A percentile compares a stretch with the other conserved stretches of the same genome.
Evolutionary conservation across 2,797 vertebrate species (phyloP).

Genomic region (Mastacembelus armatus): DNA sequence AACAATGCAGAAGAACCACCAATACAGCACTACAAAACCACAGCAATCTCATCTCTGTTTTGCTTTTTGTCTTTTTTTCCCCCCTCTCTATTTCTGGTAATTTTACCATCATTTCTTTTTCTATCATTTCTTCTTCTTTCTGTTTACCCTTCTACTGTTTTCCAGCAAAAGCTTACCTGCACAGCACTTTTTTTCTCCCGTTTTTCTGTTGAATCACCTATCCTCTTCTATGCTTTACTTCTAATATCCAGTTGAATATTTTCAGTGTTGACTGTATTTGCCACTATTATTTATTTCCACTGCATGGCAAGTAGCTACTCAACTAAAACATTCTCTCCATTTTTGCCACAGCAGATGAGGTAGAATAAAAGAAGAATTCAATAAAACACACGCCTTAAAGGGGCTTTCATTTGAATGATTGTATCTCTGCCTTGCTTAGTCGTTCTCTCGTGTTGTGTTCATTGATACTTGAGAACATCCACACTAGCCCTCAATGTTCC

Average conservation of each 20-base stretch:
- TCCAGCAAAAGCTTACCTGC: constrained; percentile 34
- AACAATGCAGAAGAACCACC: constrained; percentile 61
- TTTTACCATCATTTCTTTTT: constrained; percentile 40
- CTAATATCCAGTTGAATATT: too few species aligned
- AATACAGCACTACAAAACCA: constrained; percentile 45
- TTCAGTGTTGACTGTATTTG: constrained; percentile 61
- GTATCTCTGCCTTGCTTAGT: constrained; percentile 44
- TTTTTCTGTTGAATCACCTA: neutral
- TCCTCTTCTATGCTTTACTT: constrained; percentile 38
- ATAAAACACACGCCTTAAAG: constrained; percentile 72
- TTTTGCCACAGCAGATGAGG: constrained; percentile 74
- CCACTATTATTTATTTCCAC: constrained; percentile 55
- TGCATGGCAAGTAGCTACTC: constrained; percentile 78
- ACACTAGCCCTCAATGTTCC: constrained; percentile 37
- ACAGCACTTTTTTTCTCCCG: constrained; percentile 9
- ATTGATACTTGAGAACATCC: constrained; percentile 61
- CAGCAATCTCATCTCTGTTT: neutral
- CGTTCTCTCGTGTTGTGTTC: constrained; percentile 55
- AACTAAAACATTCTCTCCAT: constrained; percentile 80
- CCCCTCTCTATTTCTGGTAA: constrained; percentile 38
- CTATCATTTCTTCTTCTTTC: constrained; percentile 17
- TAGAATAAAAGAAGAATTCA: constrained; percentile 68
- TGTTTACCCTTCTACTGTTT: constrained; percentile 41
- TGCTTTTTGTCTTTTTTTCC: constrained; percentile 35
- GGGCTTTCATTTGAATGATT: constrained; percentile 77